phyloP scores from a whole-genome alignment of 2,797 vertebrate species.

The Cichlasoma orientale region DNA sequence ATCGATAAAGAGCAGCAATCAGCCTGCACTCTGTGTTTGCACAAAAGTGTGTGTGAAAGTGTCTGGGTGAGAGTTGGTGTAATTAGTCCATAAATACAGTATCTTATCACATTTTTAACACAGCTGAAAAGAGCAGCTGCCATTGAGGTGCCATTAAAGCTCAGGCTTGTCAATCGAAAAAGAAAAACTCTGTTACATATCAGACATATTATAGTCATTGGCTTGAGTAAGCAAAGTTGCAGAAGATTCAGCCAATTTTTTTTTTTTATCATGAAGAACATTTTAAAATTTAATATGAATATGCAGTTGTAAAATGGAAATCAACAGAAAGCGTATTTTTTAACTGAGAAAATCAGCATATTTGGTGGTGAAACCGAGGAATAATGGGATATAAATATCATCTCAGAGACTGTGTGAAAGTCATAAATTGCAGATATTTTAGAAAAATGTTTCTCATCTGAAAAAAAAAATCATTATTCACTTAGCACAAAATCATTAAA shows the following conservation, averaged over 20 bases:
- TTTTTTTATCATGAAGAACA: neutral
- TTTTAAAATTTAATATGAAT: neutral
- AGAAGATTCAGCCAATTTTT: neutral
- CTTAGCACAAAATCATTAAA: neutral
- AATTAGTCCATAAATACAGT: conserved; percentile 56
- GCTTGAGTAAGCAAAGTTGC: neutral
- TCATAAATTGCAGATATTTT: neutral
- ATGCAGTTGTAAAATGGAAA: neutral
- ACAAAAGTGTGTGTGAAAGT: conserved; percentile 1
- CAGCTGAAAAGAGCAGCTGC: conserved; percentile 50
- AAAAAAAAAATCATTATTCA: neutral
- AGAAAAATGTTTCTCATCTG: neutral
- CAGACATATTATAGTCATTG: neutral
- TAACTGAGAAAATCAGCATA: neutral
- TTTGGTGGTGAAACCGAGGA: neutral
- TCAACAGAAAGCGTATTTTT: neutral
- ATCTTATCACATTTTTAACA: conserved; percentile 41
- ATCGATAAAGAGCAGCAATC: conserved; percentile 18
- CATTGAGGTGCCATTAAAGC: conserved; percentile 32
- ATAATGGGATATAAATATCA: neutral
- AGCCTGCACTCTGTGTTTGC: conserved; percentile 5
- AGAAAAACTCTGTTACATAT: conserved; percentile 4
- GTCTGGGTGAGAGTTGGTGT: conserved; percentile 14
- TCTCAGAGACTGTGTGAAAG: neutral
- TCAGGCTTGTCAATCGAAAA: conserved; percentile 1